These are phyloP conservation scores for Atherinosoma microstoma DNA, from an alignment of 2,797 vertebrate species.

Conservation along the genomic window DNA sequence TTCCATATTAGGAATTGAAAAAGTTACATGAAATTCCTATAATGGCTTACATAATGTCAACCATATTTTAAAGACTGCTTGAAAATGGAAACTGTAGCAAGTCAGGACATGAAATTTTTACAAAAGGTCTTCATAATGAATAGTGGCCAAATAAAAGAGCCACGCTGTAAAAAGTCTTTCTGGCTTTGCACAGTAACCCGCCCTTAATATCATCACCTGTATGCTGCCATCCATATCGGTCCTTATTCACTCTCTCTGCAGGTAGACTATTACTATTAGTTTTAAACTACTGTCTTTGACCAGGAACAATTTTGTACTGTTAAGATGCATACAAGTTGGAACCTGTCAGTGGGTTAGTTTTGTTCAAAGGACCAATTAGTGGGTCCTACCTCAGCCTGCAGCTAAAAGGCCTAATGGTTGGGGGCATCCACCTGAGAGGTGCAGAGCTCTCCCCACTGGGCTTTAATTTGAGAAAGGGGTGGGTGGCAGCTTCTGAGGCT, in stretches of 20 bases:
- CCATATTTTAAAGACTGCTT: not conserved
- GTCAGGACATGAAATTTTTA: not conserved
- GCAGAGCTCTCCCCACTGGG: constrained; percentile 92
- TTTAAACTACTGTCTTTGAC: constrained; percentile 85
- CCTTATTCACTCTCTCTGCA: constrained; percentile 79
- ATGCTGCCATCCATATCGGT: constrained; percentile 81
- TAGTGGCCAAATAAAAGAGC: constrained; percentile 11
- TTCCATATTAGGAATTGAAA: not conserved
- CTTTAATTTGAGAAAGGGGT: constrained; percentile 94
- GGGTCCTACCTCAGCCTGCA: constrained; percentile 97
- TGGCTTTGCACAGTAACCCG: not conserved
- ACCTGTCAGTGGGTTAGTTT: constrained; percentile 98
- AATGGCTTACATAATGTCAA: constrained; percentile 3
- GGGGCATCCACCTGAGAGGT: constrained; percentile 93
- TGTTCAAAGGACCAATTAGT: constrained; percentile 99
- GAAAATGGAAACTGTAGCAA: constrained; percentile 3
- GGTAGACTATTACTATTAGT: constrained; percentile 73
- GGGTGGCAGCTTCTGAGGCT: constrained; percentile 91
- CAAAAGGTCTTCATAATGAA: constrained; percentile 1
- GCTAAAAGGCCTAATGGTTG: constrained; percentile 95
- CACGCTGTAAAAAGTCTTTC: not conserved
- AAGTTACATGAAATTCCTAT: not conserved
- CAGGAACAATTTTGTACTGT: constrained; percentile 90
- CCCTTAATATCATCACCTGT: constrained; percentile 3
- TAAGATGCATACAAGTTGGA: constrained; percentile 92